Base-by-base conservation (phyloP, 2,113 vertebrate species). In the Sebastes schlegelii region DNA sequence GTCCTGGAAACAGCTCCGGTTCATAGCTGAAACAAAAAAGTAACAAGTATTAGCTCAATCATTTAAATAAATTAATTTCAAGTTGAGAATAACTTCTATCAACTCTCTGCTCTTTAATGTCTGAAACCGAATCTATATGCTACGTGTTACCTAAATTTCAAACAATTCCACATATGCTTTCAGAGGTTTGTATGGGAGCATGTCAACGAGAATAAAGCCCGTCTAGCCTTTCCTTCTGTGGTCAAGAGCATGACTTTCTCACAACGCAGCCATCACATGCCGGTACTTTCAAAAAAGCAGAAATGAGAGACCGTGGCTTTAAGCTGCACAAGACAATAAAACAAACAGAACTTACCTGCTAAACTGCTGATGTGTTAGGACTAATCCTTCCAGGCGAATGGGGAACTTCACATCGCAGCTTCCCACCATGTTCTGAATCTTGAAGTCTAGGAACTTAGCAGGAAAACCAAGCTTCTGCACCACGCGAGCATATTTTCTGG, bases 401-500 rank as follows among this genome's bases (percentile, higher is more conserved):
- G 98, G 98, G 86, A 99, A 99, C 91, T 99, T 99, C 77, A 99
- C 98, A 12, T 99, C 98, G 40, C 98, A 99, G 89, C 98, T 99
- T 67, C 98, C 98, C 86, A 99, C 98, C 98, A 99, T 99, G 91
- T 99, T 99, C 92, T 99, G 98, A 91, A 99, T 99, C 94, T 99
- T 99, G 87, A 99, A 99, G 94, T 99, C 98, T 88, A 99, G 90
- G 91, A 99, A 99, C 90, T 99, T 99, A 2, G 98, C 98, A 62
- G 98, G 97, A 87, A 99, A 99, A 7, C 98, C 98, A 74, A 99
- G 93, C 88, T 99, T 99, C 93, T 99, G 98, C 49, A 99, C 98
- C 75, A 99, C 98, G 92, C 98, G 95, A 49, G 98, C 98, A 6
- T 99, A 99, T 73, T 99, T 99, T 71, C 98, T 97, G 52, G 98